phyloP scores from a whole-genome alignment of 2,797 vertebrate species.

The Lepilemur septentrionalis region DNA sequence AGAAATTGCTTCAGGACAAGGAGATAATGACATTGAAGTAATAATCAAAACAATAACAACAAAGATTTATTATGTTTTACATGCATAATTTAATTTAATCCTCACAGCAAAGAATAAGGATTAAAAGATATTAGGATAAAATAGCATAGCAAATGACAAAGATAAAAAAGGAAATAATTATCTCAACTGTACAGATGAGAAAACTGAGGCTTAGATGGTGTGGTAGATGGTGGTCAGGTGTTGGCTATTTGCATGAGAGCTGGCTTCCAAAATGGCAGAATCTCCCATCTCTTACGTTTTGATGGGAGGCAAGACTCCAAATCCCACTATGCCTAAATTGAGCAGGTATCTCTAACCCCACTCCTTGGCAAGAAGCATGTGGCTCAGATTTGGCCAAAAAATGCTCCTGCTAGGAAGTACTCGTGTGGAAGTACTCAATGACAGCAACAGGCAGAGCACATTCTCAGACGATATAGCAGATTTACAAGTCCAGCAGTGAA shows the following conservation, averaged over 20 bases:
- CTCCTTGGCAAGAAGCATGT: not conserved
- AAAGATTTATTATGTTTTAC: not conserved
- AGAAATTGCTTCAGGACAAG: not conserved
- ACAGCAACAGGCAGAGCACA: not conserved
- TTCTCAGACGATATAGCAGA: not conserved
- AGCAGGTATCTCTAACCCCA: not conserved
- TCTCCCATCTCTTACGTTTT: not conserved
- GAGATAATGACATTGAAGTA: not conserved
- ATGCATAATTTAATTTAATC: conserved; percentile 7
- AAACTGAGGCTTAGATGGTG: not conserved
- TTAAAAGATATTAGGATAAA: not conserved
- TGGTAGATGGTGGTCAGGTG: not conserved
- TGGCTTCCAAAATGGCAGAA: not conserved
- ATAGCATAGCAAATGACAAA: not conserved
- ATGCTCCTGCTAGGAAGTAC: not conserved
- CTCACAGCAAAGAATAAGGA: not conserved
- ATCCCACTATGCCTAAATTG: not conserved
- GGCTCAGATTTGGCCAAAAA: not conserved
- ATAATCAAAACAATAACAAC: not conserved
- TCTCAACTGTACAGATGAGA: not conserved
- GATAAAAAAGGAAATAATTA: not conserved
- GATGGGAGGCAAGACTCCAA: not conserved
- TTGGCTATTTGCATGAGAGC: not conserved
- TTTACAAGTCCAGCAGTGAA: not conserved
- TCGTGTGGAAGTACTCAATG: not conserved